Evolutionary conservation across 2,888 invertebrate genomes (phyloP).

Genomic region (Galeruca laticollis): DNA sequence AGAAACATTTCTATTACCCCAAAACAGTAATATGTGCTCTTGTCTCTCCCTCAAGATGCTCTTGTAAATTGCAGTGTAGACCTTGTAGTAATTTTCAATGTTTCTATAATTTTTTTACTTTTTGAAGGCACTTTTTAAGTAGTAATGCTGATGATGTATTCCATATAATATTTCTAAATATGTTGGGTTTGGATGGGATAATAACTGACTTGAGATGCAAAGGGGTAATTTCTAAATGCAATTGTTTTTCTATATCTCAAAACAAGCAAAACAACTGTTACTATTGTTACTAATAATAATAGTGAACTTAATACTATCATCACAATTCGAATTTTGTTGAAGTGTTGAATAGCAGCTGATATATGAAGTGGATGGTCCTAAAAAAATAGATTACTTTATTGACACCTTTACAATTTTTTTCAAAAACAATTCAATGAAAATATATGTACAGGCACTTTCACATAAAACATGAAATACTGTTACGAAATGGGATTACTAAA

Average conservation of each 20-base stretch:
- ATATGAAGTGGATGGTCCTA: conserved; percentile 30
- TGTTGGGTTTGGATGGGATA: conserved; percentile 54
- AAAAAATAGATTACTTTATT: conserved; percentile 9
- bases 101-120: not conserved
- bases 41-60: not conserved
- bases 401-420: too few species aligned
- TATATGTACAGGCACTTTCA: too few species aligned
- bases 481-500: too few species aligned
- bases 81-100: not conserved
- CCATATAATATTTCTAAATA: conserved; percentile 6
- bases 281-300: conserved; percentile 50
- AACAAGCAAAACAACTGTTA: conserved; percentile 56
- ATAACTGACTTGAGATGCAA: conserved; percentile 59
- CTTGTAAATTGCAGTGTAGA: not conserved
- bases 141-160: too few species aligned
- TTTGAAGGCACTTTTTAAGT: too few species aligned
- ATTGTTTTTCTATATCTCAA: conserved; percentile 54
- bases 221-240: conserved; percentile 56
- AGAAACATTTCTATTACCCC: not conserved
- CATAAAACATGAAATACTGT: too few species aligned
- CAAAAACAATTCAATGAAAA: too few species aligned
- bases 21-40: not conserved
- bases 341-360: conserved; percentile 45
- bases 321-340: conserved; percentile 55
- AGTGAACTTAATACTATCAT: conserved; percentile 55